Evolutionary conservation across 1,140 invertebrate genomes (phyloP), one percentile per base, ranked within the genome.

Genomic region (Meloidogyne hapla): DNA sequence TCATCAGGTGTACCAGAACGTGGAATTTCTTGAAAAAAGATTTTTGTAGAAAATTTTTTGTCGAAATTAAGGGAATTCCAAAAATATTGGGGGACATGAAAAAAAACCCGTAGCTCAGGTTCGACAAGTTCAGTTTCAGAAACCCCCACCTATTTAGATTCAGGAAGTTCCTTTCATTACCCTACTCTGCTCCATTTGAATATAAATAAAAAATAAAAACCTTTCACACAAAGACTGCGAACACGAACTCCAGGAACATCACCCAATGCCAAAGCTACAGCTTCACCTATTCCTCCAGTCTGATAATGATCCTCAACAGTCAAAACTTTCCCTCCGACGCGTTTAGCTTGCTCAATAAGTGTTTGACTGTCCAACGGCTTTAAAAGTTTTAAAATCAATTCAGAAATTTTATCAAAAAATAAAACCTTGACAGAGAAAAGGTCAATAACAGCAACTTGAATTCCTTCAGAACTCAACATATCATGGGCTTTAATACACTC

Each of bases 251-350:
- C 90, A 10, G 78, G 23, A 83, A 93, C 90, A 76, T 91, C 87
- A 25, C 93, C 90, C 66, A 98, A 89, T 15, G 93, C 94, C 18
- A 91, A 91, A 25, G 92, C 85, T 13, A 99, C 95, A 70, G 96
- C 95, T 86, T 98, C 96, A 76, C 96, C 96, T 68, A 99, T 86
- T 79, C 96, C 96, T 84, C 96, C 94, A 92, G 84, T 92, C 64
- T 92, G 90, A 87, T 99, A 99, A 89, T 99, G 96, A 89, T 99
- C 96, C 88, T 99, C 96, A 6, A 97, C 94, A 38, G 94, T 94
- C 63, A 99, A 83, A 48, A 98, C 91, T 28, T 91, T 90, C 0
- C 94, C 94, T 45, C 92, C 92, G 76, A 91, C 92, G 67, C 92
- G 91, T 67, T 91, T 90, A 13, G 94, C 95, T 87, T 94, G 91